Percentiles rank a stretch among this genome's conserved stretches.
Evolutionary conservation across 37 sponge, comb jelly and placozoan species (phyloP).

Genomic region (Beroe ovata): DNA sequence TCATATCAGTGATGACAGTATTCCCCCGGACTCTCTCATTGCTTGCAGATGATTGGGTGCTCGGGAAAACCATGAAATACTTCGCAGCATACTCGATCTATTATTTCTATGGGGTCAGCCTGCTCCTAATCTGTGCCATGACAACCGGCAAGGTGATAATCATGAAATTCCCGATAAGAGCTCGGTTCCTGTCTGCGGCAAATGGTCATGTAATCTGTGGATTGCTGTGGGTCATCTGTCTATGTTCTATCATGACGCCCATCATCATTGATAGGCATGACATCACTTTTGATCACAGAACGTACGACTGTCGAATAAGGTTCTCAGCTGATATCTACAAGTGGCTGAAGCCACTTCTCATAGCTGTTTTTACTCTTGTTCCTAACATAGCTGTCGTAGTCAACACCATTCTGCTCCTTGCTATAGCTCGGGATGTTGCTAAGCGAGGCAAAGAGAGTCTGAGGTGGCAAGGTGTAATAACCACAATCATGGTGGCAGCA

Average conservation of each 20-base stretch:
- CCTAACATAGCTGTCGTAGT: constrained; percentile 3
- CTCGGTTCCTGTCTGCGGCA: background rate
- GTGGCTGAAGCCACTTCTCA: constrained; percentile 16
- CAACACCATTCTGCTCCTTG: background rate
- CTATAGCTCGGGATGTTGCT: background rate
- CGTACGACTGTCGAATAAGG: background rate
- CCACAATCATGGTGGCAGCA: background rate
- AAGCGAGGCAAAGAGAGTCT: background rate
- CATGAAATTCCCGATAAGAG: background rate
- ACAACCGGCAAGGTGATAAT: background rate
- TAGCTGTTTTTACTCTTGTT: background rate
- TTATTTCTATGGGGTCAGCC: background rate
- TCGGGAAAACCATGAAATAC: background rate
- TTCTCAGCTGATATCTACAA: constrained; percentile 15
- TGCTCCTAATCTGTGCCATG: background rate
- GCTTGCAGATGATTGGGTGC: background rate
- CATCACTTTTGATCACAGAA: background rate
- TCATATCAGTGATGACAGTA: background rate
- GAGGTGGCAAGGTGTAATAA: constrained; percentile 21
- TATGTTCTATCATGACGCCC: background rate
- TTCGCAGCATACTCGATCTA: background rate
- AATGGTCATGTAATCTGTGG: background rate
- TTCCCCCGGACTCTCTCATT: background rate
- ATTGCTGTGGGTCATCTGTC: background rate
- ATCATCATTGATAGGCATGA: background rate